Evolutionary conservation across 2,888 invertebrate genomes (phyloP).

Genomic region (Pediacus dermestoides): DNA sequence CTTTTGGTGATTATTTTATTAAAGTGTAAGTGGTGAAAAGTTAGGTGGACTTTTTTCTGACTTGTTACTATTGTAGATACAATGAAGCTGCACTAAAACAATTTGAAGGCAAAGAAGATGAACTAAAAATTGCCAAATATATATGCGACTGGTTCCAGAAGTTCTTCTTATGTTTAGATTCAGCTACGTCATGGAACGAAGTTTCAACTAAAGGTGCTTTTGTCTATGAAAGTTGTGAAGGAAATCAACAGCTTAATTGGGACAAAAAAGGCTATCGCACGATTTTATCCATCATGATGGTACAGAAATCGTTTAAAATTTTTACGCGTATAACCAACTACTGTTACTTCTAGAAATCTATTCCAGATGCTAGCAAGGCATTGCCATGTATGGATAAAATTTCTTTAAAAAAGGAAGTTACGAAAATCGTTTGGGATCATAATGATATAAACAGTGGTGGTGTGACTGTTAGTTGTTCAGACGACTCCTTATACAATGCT

Average conservation of each 20-base stretch:
- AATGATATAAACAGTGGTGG: conserved; percentile 23
- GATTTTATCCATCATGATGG: conserved; percentile 66
- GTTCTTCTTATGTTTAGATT: conserved; percentile 49
- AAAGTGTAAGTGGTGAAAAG: conserved; percentile 32
- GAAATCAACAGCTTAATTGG: conserved; percentile 70
- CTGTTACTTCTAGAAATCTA: conserved; percentile 37
- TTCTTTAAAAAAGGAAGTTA: conserved; percentile 42
- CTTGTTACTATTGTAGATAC: conserved; percentile 33
- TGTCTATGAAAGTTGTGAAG: conserved; percentile 66
- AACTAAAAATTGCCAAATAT: conserved; percentile 27
- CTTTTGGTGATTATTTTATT: conserved; percentile 42
- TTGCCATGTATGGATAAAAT: conserved; percentile 41
- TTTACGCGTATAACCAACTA: neutral
- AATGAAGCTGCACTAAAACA: conserved; percentile 26
- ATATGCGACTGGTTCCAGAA: conserved; percentile 43
- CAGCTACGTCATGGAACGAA: conserved; percentile 62
- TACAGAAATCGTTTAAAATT: conserved; percentile 34
- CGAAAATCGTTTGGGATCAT: conserved; percentile 37
- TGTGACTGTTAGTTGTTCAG: conserved; percentile 51
- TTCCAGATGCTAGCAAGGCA: conserved; percentile 33
- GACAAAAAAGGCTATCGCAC: conserved; percentile 66
- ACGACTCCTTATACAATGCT: conserved; percentile 55
- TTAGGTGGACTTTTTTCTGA: no score
- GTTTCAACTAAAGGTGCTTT: conserved; percentile 60
- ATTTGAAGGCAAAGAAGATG: conserved; percentile 25